phyloP scores from a whole-genome alignment of 1,140 invertebrate genomes.

The Neodiprion fabricii region DNA sequence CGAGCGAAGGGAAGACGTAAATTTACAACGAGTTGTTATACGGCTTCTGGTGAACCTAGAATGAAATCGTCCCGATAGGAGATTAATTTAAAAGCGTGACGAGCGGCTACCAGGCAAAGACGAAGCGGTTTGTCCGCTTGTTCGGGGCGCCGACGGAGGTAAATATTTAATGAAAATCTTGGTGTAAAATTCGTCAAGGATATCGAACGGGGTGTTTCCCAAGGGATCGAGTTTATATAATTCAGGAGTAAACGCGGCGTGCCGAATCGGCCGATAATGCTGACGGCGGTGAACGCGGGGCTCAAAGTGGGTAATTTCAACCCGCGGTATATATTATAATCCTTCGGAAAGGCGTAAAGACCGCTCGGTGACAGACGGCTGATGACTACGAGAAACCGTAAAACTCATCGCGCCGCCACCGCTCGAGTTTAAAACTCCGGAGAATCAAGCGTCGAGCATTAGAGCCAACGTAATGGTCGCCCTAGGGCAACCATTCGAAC shows the following conservation, averaged over 20 bases:
- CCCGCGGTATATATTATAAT: background rate
- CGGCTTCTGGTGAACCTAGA: no score
- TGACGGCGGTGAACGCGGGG: no score
- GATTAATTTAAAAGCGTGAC: no score
- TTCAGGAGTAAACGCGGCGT: background rate
- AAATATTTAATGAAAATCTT: no score
- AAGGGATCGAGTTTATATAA: background rate
- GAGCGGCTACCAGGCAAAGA: no score
- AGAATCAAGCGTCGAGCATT: conserved; percentile 39
- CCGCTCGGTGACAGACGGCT: conserved; percentile 12
- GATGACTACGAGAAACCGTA: conserved; percentile 45
- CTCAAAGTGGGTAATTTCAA: no score
- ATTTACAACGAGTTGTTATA: no score
- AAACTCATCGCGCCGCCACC: conserved; percentile 31
- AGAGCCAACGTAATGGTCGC: conserved; percentile 37
- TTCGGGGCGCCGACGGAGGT: no score
- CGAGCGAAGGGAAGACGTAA: no score
- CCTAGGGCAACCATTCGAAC: conserved; percentile 8
- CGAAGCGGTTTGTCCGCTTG: no score
- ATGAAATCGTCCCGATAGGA: no score
- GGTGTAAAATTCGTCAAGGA: background rate
- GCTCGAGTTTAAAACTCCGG: conserved; percentile 40
- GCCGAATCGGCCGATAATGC: background rate
- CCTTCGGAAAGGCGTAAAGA: background rate
- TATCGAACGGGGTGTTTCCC: background rate